Conservation (phyloP, 2,797 vertebrate species). For the Caiman crocodilus region DNA sequence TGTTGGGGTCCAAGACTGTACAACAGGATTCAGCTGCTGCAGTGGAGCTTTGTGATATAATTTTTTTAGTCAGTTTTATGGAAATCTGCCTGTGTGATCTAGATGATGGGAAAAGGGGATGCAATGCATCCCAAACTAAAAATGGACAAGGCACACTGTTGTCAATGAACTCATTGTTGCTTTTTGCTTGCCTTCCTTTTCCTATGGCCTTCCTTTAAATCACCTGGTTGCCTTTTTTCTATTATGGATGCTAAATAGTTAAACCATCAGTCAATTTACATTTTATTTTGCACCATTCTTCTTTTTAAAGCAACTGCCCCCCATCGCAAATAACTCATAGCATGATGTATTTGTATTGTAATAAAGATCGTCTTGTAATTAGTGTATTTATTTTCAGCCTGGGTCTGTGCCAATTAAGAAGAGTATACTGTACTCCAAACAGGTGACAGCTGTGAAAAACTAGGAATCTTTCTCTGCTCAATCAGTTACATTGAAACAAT, state of each 20-base stretch:
- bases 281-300: neutral
- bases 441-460: conserved; percentile 58
- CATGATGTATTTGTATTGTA: neutral
- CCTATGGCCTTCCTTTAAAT: neutral
- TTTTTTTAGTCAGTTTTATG: no score
- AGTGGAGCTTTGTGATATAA: no score
- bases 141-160: neutral
- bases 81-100: no score
- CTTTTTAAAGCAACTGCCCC: neutral
- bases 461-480: conserved; percentile 25
- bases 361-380: conserved; percentile 20
- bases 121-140: neutral
- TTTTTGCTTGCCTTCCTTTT: neutral
- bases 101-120: no score
- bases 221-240: neutral
- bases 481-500: conserved; percentile 27
- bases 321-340: neutral
- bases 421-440: neutral
- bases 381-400: conserved; percentile 1
- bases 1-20: no score
- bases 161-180: neutral
- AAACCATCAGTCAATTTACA: neutral
- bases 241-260: neutral
- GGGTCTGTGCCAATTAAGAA: conserved; percentile 25
- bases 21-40: no score